Conservation (phyloP, 1,140 invertebrate species). For the Papilio polyxenes region DNA sequence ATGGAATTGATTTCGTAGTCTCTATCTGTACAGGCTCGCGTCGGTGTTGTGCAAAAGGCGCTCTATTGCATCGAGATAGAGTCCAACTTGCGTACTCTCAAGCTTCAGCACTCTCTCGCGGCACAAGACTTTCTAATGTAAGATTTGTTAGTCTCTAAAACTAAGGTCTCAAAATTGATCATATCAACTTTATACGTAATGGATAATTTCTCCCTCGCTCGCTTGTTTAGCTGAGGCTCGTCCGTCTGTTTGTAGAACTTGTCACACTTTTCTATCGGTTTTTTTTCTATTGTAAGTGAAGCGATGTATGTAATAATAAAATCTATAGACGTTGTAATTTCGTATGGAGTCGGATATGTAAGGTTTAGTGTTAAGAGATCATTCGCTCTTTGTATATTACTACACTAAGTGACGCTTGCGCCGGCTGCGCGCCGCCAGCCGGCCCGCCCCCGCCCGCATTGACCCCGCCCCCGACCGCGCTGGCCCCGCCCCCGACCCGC, state of each 20-base stretch:
- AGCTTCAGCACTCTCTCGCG: conserved; percentile 40
- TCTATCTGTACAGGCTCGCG: conserved; percentile 30
- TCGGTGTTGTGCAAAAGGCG: background rate
- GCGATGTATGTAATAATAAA: conserved; percentile 47
- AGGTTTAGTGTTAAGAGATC: conserved; percentile 66
- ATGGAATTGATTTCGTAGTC: conserved; percentile 67
- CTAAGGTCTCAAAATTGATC: conserved; percentile 67
- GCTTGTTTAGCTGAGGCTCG: conserved; percentile 63
- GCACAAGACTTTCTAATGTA: conserved; percentile 43
- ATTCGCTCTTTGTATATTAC: conserved; percentile 58
- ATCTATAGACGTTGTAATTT: conserved; percentile 72
- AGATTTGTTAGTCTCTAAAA: conserved; percentile 57
- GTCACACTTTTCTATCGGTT: conserved; percentile 57
- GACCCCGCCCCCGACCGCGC: background rate
- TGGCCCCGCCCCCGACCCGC: no score
- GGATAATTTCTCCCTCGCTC: conserved; percentile 61
- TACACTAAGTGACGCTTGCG: conserved; percentile 44
- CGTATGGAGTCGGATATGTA: conserved; percentile 66
- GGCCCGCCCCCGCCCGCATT: background rate
- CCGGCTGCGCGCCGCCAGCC: background rate
- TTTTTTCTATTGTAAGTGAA: conserved; percentile 54
- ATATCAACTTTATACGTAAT: conserved; percentile 80
- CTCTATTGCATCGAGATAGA: conserved; percentile 15
- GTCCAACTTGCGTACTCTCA: background rate
- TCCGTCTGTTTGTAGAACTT: conserved; percentile 37